A percentile compares a stretch with the other conserved stretches of the same genome.
Evolutionary conservation across 2,888 invertebrate genomes (phyloP).

Genomic region (Drosophila merina): DNA sequence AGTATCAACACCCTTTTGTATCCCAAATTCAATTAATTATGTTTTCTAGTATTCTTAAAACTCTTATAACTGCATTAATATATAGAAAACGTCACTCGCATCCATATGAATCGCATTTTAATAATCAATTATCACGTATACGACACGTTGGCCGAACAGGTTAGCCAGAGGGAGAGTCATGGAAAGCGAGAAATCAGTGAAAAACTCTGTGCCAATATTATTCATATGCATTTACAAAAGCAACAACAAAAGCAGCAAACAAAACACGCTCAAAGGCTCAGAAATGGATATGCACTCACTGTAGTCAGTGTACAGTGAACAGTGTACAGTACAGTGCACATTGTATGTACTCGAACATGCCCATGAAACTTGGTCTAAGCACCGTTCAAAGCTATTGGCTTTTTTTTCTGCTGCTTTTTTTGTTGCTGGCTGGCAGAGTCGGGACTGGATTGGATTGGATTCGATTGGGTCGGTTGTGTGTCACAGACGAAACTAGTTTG

Average conservation of each 20-base stretch:
- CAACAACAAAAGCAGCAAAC: background rate
- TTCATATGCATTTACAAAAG: slow-evolving; percentile 2
- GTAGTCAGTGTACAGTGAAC: background rate
- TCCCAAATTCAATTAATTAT: no score
- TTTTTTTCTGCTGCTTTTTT: background rate
- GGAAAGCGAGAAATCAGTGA: slow-evolving; percentile 27
- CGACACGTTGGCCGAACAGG: slow-evolving; percentile 35
- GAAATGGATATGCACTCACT: slow-evolving; percentile 27
- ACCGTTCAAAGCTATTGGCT: slow-evolving; percentile 22
- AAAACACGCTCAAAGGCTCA: slow-evolving; percentile 6
- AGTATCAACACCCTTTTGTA: no score
- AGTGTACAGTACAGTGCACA: slow-evolving; percentile 4
- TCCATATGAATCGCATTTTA: slow-evolving; percentile 13
- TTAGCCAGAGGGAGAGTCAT: slow-evolving; percentile 9
- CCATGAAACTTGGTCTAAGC: slow-evolving; percentile 68
- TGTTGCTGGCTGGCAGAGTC: slow-evolving; percentile 34
- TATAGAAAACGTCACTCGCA: slow-evolving; percentile 5
- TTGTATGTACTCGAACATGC: slow-evolving; percentile 21
- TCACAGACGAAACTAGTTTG: slow-evolving; percentile 66
- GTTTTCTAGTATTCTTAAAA: no score
- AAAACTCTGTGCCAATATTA: slow-evolving; percentile 27
- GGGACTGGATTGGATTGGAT: slow-evolving; percentile 32
- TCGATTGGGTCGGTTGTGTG: slow-evolving; percentile 32
- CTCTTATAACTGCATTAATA: background rate
- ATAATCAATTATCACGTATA: slow-evolving; percentile 44